phyloP scores from a whole-genome alignment of 2,113 vertebrate genomes.

The Pterocles gutturalis region DNA sequence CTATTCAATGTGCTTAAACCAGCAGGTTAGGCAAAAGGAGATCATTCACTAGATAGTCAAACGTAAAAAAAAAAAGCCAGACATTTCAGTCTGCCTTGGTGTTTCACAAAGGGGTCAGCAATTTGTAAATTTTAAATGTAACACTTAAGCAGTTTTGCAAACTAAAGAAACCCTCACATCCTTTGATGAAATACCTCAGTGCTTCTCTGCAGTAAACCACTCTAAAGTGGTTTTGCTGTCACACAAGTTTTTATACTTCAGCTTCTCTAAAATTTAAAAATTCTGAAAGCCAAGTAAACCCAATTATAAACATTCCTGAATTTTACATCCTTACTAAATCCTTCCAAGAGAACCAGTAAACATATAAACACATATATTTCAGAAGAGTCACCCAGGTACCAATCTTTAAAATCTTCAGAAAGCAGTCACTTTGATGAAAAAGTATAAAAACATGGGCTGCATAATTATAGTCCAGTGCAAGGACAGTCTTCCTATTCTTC shows the following conservation, averaged over 20 bases:
- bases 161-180: background rate
- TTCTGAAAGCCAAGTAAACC: background rate
- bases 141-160: constrained; percentile 28
- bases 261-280: background rate
- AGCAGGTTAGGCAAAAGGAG: background rate
- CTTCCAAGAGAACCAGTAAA: background rate
- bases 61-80: background rate
- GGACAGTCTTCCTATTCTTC: background rate
- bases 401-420: background rate
- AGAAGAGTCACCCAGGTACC: background rate
- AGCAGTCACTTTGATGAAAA: background rate
- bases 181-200: background rate
- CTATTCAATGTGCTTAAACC: background rate
- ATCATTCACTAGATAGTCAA: constrained; percentile 16
- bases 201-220: background rate
- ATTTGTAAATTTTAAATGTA: constrained; percentile 26
- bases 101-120: constrained; percentile 28
- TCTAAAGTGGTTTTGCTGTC: background rate
- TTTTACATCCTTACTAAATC: background rate
- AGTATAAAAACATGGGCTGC: background rate
- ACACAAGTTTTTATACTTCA: background rate
- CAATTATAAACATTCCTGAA: background rate
- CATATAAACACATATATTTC: background rate
- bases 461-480: background rate
- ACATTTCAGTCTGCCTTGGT: background rate